phyloP scores from a whole-genome alignment of 2,888 invertebrate genomes.

The Kuschelorhynchus macadamiae region DNA sequence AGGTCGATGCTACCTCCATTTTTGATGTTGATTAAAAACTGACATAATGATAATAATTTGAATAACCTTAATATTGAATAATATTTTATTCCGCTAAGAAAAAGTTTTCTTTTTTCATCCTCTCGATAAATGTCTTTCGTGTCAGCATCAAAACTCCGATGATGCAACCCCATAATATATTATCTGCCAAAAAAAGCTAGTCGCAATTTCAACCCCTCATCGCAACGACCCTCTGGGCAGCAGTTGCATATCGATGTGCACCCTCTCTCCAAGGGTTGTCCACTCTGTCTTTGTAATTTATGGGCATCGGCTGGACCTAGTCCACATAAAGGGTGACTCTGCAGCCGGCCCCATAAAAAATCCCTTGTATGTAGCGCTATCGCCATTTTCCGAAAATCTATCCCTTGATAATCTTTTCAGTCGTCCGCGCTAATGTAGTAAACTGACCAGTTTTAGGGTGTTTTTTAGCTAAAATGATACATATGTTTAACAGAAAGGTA shows the following conservation, averaged over 20 bases:
- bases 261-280: conserved; percentile 49
- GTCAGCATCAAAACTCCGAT: conserved; percentile 3
- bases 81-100: too few relatives aligned
- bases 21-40: too few relatives aligned
- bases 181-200: conserved; percentile 39
- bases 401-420: conserved; percentile 60
- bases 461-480: too few relatives aligned
- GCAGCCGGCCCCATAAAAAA: conserved; percentile 63
- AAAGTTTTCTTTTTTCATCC: too few relatives aligned
- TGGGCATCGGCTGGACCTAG: conserved; percentile 62
- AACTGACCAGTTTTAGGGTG: conserved; percentile 47
- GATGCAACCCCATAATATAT: conserved; percentile 39
- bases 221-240: conserved; percentile 45
- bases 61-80: too few relatives aligned
- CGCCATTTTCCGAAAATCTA: conserved; percentile 60
- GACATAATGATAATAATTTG: too few relatives aligned
- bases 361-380: conserved; percentile 52
- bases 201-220: conserved; percentile 44
- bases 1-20: too few relatives aligned
- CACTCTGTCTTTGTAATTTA: conserved; percentile 48
- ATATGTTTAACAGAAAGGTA: background rate
- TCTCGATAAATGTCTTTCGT: background rate
- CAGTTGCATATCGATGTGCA: conserved; percentile 49
- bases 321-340: conserved; percentile 61
- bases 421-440: conserved; percentile 58